Evolutionary conservation across 2,888 invertebrate species (phyloP), one percentile per base, ranked within the genome.

Genomic region (Anorthoa munda): DNA sequence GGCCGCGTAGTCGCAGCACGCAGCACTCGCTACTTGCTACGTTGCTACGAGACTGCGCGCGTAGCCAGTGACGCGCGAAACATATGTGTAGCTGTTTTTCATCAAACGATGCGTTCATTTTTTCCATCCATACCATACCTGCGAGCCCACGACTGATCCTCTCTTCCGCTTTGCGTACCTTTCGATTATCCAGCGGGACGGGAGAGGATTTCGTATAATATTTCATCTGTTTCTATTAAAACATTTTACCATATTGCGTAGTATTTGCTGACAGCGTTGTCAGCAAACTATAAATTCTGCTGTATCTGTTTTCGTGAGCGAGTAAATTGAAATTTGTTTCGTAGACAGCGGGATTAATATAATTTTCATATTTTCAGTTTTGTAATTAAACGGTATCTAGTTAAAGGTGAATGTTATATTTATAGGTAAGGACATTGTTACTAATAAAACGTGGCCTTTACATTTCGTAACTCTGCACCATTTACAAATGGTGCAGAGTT

Each of bases 21-120:
- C 85, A 75, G 55, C 75, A 55, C 23, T 82, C 68, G 53, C 67
- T 77, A 23, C 59, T 82, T 51, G 64, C 67, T 79, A 77, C 78
- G 75, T 79, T 84, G 74, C 73, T 21, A 59, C n/a, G n/a, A 21
- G 18, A 18, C 72, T 78, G 67, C 82, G 79, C 83, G 83, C 86
- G 82, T 86, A 89, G 63, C 79, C 90, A 89, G 86, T 87, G 91
- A 88, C 79, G 89, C 87, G 90, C 81, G 86, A 87, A 85, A 82
- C 81, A 82, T 75, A 81, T 84, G 84, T 85, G 86, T 87, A 86
- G 86, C 82, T 86, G 87, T 86, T 90, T 89, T 91, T 90, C 89
- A 90, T 90, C 90, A 90, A 90, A 90, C 86, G 85, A 81, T 85
- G 86, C 86, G 86, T 87, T 86, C 81, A 79, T 85, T 87, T 89